These are phyloP conservation scores for Eugnorisma glareosa DNA, from an alignment of 2,888 invertebrate species.

Conservation along the genomic window DNA sequence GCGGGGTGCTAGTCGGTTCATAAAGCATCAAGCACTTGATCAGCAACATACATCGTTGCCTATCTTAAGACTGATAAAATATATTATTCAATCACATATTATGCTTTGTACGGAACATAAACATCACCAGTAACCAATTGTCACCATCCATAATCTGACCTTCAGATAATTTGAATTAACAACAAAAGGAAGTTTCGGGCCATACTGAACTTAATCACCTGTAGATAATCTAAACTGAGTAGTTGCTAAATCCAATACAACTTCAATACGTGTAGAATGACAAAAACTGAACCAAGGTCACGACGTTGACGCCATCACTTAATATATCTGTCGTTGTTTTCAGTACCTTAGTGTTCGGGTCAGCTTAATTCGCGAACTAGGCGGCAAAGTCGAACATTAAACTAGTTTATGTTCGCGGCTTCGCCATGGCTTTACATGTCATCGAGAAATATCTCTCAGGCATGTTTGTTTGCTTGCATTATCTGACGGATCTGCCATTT, in stretches of 20 bases:
- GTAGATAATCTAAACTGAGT: conserved; percentile 5
- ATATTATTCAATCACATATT: background rate
- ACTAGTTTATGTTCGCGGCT: no score
- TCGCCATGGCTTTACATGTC: no score
- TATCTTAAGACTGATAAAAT: background rate
- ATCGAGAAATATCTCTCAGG: no score
- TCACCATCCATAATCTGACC: background rate
- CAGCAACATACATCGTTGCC: background rate
- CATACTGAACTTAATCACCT: background rate
- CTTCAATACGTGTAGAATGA: background rate
- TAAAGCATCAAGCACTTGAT: background rate
- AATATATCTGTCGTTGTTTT: background rate
- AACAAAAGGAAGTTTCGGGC: background rate
- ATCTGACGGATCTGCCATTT: no score
- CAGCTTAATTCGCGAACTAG: no score
- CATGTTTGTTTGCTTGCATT: no score
- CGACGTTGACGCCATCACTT: background rate
- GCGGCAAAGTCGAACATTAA: no score
- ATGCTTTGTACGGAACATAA: background rate
- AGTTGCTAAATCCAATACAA: background rate
- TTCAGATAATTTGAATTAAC: background rate
- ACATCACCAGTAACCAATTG: no score
- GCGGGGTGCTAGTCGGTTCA: no score
- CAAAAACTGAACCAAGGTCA: conserved; percentile 11
- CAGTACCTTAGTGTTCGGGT: background rate